Conservation (phyloP, 2,888 invertebrate genomes). For the Pollenia griseotomentosa region DNA sequence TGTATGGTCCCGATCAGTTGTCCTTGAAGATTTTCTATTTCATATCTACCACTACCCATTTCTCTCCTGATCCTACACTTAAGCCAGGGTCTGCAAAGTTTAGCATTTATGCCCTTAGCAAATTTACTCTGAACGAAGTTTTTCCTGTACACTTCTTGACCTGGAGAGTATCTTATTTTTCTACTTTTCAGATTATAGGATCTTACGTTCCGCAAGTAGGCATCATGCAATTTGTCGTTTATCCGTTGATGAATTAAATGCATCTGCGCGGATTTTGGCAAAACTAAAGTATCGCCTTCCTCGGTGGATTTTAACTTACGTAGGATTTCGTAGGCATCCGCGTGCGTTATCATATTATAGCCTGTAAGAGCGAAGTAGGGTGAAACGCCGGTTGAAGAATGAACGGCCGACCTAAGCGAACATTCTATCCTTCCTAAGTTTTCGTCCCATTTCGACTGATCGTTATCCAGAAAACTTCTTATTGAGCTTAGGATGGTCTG, state of each 20-base stretch:
- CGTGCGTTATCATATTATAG: slow-evolving; percentile 13
- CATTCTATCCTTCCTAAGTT: neutral
- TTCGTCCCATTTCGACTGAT: slow-evolving; percentile 19
- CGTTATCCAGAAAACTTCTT: neutral
- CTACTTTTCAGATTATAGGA: neutral
- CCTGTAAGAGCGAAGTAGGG: neutral
- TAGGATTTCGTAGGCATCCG: neutral
- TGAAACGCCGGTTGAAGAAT: neutral
- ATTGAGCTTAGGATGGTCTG: neutral
- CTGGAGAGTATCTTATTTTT: neutral
- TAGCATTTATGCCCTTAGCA: no score
- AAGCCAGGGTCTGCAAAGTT: no score
- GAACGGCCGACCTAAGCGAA: neutral
- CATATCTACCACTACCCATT: no score
- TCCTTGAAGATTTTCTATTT: neutral
- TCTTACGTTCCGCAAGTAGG: neutral
- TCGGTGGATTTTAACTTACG: no score
- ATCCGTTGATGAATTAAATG: neutral
- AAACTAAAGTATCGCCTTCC: neutral
- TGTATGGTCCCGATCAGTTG: neutral
- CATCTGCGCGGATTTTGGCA: neutral
- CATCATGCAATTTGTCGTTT: neutral
- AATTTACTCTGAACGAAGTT: no score
- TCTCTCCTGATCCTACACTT: no score
- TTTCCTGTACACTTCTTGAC: neutral